Evolutionary conservation across 2,888 invertebrate genomes (phyloP), one percentile per base, ranked within the genome.

Genomic region (Hedya salicella): DNA sequence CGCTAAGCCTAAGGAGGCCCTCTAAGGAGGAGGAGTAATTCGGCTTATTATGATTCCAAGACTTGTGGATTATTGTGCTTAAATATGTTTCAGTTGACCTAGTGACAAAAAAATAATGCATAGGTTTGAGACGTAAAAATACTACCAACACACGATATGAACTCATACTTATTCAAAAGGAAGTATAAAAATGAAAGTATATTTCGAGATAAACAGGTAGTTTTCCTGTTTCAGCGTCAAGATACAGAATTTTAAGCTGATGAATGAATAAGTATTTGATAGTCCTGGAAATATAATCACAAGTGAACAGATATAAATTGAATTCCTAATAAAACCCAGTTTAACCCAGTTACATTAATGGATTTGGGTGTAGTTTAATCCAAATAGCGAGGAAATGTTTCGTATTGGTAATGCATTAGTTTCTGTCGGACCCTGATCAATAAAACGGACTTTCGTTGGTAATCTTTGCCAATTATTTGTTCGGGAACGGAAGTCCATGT

Each of bases 361-460:
- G 65, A 60, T 52, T 60, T 40, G 65, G 65, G 65, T 42, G 54
- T 65, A 65, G 59, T 59, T 59, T 59, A 48, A 64, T 65, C 65
- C 59, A 52, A 60, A 65, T 60, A 53, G 46, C 49, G 44, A 42
- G 54, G 52, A 46, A 61, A 61, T 54, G 66, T 40, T 61, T 48
- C 53, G 48, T 52, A 60, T 59, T 46, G 60, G 30, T 53, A 14
- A 32, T 32, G 48, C 66, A 54, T 66, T 66, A 54, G 60, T 66
- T 54, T 32, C 61, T 42, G 65, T 65, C 65, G 40, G 54, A 66
- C 66, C 66, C 30, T 40, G 54, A 61, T 66, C 66, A 66, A 53
- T 65, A 60, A 60, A 49, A 39, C 39, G 36, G 44, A 44, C 49
- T 53, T 59, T 59, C 30, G 52, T 53, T 30, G 42, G 44, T 56